Conservation (phyloP, 2,797 vertebrate genomes). For the Malurus splendens region DNA sequence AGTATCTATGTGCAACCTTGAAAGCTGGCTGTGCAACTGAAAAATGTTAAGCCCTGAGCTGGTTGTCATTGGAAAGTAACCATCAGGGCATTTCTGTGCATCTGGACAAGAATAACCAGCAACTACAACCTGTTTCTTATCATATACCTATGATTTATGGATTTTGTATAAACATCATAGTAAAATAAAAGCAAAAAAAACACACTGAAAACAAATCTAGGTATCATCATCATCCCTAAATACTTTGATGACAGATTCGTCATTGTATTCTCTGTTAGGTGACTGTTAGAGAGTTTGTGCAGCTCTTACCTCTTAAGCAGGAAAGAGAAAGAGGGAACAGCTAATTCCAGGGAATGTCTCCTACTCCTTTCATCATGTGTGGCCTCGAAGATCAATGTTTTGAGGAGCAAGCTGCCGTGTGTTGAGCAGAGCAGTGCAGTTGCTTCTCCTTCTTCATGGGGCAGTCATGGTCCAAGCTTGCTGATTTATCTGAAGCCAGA, state of each 20-base stretch:
- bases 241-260: not conserved
- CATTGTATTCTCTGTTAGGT: not conserved
- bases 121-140: not conserved
- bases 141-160: not conserved
- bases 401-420: not conserved
- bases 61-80: not conserved
- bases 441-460: not conserved
- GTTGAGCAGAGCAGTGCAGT: not conserved
- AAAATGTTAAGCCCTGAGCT: slow-evolving; percentile 4
- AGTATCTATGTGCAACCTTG: slow-evolving; percentile 35
- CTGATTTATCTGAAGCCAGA: not conserved
- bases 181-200: not conserved
- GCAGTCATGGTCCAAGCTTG: not conserved
- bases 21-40: slow-evolving; percentile 22
- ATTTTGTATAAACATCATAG: not conserved
- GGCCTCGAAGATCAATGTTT: not conserved
- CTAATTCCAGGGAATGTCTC: not conserved
- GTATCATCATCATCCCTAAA: not conserved
- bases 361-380: not conserved
- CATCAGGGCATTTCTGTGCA: not conserved
- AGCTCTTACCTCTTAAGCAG: slow-evolving; percentile 10
- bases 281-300: not conserved
- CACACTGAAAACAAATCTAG: not conserved
- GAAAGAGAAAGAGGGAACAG: not conserved
- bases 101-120: not conserved